Evolutionary conservation across 2,888 invertebrate genomes (phyloP), one percentile per base, ranked within the genome.

Genomic region (Hirtodrosophila trivittata): DNA sequence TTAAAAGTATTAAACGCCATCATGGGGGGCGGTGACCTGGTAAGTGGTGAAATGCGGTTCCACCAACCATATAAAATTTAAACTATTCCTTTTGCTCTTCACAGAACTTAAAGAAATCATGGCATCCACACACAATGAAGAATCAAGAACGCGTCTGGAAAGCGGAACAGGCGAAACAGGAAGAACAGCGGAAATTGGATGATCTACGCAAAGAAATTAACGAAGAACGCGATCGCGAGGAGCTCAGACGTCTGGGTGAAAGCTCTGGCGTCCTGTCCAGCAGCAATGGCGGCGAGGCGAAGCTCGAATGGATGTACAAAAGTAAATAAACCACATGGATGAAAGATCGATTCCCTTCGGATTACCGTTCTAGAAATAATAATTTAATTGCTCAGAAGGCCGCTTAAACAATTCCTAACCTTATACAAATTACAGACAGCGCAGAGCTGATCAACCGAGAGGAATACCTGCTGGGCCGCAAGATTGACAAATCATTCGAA

Each of bases 231-330:
- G 94, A 93, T 60, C 91, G 93, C 1, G 93, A 94, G 45, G 94
- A 94, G 64, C 91, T 95, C n/a, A 93, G 93, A 52, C 92, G 93
- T 39, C 91, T 93, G 51, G 92, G 93, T 46, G 88, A 93, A 91
- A 90, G 91, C 1, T 91, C 92, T 41, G 93, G 91, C 66, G 92
- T 91, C 12, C 89, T 91, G 78, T 88, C 89, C 10, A 90, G 87
- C 39, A 91, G 91, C 50, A 86, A 92, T 39, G 88, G 92, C 1
- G 90, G 93, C 56, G 86, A 82, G 1, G 87, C 87, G 1, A 94
- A 96, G 68, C 90, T 97, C 47, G 95, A 96, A 88, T 97, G 97
- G 97, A 97, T 97, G 96, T 97, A 97, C 88, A 95, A 96, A 92
- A 94, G 90, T 91, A 73, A 68, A 72, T 74, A 8, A 5, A 4